Base-by-base conservation (phyloP, 2,888 invertebrate genomes). In the Dynastes hyllus region DNA sequence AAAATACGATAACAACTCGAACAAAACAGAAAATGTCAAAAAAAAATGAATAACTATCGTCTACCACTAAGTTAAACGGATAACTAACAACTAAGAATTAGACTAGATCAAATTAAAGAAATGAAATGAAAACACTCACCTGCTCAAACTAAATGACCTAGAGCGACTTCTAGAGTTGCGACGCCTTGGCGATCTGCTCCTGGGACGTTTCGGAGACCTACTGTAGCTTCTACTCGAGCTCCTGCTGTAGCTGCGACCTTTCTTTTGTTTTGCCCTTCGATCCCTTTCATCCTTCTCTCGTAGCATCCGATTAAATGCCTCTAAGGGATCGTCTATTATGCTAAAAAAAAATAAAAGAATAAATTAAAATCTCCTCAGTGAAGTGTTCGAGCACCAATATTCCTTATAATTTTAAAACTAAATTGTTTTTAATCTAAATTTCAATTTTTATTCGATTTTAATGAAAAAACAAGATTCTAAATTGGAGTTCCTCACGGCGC, bases 281-380 rank as follows among this genome's bases (percentile, higher is more conserved):
- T 94, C 93, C 65, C 93, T 90, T 89, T 93, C 94, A 88, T 95
- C 95, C 88, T 96, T 96, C 88, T 96, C 96, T 82, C 95, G 92
- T 85, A 97, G 92, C 91, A 96, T 95, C 82, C 96, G 92, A 88
- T 96, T 95, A 88, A 97, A 97, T 76, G 95, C 96, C 88, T 96
- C 96, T 84, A 96, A 89, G 2, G 96, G 96, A 89, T 97, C 96
- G 86, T 95, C 96, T 83, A 94, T 95, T 79, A 93, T 92, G 83
- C 95, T 95, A 88, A 81, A 88, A 89, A 50, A 71, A 55, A 22
- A 22, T 22, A 50, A 50, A 32, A 32, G 2, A 32, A 4, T 45
- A 16, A 70, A 70, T 69, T 76, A 71, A 6, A 16, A 22, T n/a
- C 13, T 16, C 50, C 45, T 2, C 27, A 9, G 32, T 27, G 5